These are phyloP conservation scores for Panagrolaimus sp. DNA, from an alignment of 1,140 invertebrate species.

Conservation along the genomic window DNA sequence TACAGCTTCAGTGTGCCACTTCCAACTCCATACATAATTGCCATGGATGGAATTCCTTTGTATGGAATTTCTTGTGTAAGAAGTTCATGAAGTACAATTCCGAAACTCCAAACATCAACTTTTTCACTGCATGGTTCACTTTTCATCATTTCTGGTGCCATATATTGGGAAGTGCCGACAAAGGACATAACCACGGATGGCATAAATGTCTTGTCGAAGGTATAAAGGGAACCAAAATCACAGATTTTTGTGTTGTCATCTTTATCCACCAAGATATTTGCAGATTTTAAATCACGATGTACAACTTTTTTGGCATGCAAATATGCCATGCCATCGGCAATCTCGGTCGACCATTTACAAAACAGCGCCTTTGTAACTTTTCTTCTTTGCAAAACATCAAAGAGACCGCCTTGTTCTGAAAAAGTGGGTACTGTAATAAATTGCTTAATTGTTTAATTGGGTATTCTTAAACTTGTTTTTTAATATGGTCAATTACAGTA, in stretches of 20 bases:
- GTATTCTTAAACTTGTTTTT: too few relatives aligned
- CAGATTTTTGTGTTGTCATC: constrained; percentile 90
- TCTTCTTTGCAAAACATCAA: constrained; percentile 75
- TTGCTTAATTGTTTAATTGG: background rate
- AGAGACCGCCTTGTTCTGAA: constrained; percentile 36
- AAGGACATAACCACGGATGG: constrained; percentile 95
- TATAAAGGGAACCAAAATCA: constrained; percentile 84
- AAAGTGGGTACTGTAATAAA: background rate
- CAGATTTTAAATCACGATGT: constrained; percentile 77
- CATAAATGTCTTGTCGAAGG: constrained; percentile 80
- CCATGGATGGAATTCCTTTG: constrained; percentile 90
- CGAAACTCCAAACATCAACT: constrained; percentile 79
- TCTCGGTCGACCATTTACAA: constrained; percentile 86
- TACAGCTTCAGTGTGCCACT: constrained; percentile 76
- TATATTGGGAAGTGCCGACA: constrained; percentile 86
- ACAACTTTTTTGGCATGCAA: constrained; percentile 93
- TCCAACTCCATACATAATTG: constrained; percentile 95
- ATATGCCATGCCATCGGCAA: constrained; percentile 91
- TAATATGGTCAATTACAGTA: too few relatives aligned
- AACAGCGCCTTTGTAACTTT: constrained; percentile 77
- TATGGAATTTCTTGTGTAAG: constrained; percentile 81
- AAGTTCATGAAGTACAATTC: constrained; percentile 64
- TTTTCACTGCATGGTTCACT: constrained; percentile 88
- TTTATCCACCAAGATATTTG: constrained; percentile 79
- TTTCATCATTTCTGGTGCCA: constrained; percentile 83